These are phyloP conservation scores for Carposina sasakii DNA, from an alignment of 1,140 invertebrate species.

Conservation along the genomic window DNA sequence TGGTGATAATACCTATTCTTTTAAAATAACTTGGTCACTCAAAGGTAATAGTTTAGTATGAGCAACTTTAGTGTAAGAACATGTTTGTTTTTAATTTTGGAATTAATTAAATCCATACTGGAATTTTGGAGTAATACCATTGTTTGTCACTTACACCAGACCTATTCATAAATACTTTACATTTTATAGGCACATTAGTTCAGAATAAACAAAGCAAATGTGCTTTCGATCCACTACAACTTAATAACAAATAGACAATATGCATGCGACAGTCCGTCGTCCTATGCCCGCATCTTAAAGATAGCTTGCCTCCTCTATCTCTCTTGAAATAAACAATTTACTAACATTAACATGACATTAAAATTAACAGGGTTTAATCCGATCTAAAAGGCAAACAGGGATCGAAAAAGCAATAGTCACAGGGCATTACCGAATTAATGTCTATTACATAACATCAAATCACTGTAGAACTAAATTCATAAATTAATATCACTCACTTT, in stretches of 20 bases:
- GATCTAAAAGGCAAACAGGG: slow-evolving; percentile 42
- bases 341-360: slow-evolving; percentile 52
- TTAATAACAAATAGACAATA: slow-evolving; percentile 47
- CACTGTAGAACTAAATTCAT: slow-evolving; percentile 56
- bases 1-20: too few relatives aligned
- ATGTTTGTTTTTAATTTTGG: too few relatives aligned
- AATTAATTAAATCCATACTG: slow-evolving; percentile 39
- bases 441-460: slow-evolving; percentile 34
- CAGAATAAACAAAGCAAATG: slow-evolving; percentile 65
- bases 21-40: too few relatives aligned
- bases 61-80: too few relatives aligned
- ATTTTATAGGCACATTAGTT: slow-evolving; percentile 72
- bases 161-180: slow-evolving; percentile 69
- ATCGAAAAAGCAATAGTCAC: slow-evolving; percentile 59
- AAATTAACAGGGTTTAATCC: slow-evolving; percentile 45
- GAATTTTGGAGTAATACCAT: slow-evolving; percentile 52
- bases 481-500: slow-evolving; percentile 65
- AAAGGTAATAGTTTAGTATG: too few relatives aligned
- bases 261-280: slow-evolving; percentile 47
- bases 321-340: slow-evolving; percentile 55
- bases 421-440: slow-evolving; percentile 49
- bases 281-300: slow-evolving; percentile 64
- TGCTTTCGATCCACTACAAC: slow-evolving; percentile 65
- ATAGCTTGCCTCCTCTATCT: slow-evolving; percentile 42
- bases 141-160: slow-evolving; percentile 57